Conservation (phyloP, 2,888 invertebrate species). For the Torymus aiolomorphi region DNA sequence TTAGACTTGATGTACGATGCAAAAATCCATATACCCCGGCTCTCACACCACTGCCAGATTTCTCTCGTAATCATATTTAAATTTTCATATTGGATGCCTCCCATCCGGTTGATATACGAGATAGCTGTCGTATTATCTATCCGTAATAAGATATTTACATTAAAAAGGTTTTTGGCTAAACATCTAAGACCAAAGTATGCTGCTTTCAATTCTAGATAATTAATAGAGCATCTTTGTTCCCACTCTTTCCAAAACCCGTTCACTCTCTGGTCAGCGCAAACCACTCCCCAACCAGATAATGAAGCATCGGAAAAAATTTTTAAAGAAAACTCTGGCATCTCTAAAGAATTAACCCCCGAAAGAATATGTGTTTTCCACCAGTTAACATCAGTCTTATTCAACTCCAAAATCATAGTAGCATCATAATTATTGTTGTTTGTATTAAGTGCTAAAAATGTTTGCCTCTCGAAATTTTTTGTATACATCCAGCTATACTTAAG, state of each 20-base stretch:
- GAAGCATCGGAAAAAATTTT: background rate
- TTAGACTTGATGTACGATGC: no score
- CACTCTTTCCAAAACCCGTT: no score
- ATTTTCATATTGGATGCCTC: background rate
- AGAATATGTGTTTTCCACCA: no score
- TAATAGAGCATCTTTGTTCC: background rate
- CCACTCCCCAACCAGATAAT: background rate
- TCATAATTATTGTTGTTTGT: constrained; percentile 21
- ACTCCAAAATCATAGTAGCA: background rate
- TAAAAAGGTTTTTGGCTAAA: background rate
- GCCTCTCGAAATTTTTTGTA: background rate
- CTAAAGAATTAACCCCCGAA: no score
- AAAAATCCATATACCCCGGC: no score
- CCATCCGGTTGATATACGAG: constrained; percentile 1
- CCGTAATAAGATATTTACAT: background rate
- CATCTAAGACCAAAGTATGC: background rate
- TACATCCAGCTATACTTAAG: background rate
- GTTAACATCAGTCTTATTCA: background rate
- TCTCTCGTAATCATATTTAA: background rate
- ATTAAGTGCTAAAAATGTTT: constrained; percentile 12
- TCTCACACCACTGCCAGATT: no score
- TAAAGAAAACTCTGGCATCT: background rate
- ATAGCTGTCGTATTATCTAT: background rate
- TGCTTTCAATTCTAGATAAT: constrained; percentile 4
- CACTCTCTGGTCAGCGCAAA: no score